Evolutionary conservation across 2,797 vertebrate genomes (phyloP).

Genomic region (Sarcoramphus papa): DNA sequence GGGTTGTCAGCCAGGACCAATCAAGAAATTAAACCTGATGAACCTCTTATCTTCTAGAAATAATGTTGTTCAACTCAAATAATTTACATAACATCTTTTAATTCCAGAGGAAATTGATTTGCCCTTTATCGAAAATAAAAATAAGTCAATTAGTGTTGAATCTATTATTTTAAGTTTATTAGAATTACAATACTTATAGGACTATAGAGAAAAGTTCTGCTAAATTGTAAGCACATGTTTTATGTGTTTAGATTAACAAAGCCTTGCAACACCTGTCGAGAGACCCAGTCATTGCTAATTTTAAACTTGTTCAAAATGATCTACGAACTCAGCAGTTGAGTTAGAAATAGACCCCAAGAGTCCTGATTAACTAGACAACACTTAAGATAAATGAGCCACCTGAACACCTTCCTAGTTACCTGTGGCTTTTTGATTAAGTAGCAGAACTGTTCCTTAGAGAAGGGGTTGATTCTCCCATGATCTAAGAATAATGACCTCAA

Average conservation of each 20-base stretch:
- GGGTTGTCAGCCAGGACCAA: background rate
- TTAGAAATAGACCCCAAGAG: background rate
- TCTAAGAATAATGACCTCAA: background rate
- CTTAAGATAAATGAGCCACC: background rate
- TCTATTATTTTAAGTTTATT: background rate
- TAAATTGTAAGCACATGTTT: background rate
- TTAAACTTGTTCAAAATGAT: background rate
- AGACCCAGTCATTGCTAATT: background rate
- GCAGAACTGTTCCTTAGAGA: background rate
- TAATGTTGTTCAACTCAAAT: background rate
- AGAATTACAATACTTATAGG: background rate
- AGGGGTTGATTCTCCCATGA: background rate
- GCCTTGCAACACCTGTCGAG: background rate
- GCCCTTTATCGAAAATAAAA: background rate
- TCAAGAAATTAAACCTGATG: background rate
- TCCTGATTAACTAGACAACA: background rate
- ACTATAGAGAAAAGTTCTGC: background rate
- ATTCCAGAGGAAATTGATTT: background rate
- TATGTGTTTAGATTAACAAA: background rate
- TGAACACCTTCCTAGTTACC: background rate
- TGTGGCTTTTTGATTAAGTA: background rate
- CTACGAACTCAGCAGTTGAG: background rate
- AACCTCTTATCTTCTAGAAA: background rate
- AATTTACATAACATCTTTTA: background rate
- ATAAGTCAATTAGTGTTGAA: background rate